These are phyloP conservation scores for Drosophila cardini DNA, from an alignment of 1,140 invertebrate genomes.

Conservation along the genomic window DNA sequence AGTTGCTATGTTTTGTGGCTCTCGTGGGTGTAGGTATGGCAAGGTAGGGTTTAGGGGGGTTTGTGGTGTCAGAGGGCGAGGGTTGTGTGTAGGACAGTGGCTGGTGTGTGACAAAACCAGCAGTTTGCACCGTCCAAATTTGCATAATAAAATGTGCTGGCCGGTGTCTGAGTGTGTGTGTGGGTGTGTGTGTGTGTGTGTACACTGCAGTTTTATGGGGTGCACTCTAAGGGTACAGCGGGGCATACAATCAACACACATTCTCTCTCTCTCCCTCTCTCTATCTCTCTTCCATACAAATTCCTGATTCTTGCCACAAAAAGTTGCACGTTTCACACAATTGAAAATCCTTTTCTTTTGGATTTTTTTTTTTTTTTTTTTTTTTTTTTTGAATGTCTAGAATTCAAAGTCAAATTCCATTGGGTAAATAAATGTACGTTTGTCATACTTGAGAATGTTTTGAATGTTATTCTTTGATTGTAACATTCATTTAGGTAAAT, in stretches of 20 bases:
- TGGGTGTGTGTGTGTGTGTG: background rate
- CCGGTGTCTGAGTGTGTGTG: background rate
- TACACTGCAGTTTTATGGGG: slow-evolving; percentile 15
- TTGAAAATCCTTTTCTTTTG: background rate
- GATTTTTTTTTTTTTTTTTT: slow-evolving; percentile 1
- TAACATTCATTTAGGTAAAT: background rate
- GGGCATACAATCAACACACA: background rate
- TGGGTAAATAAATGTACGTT: background rate
- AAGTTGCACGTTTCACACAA: slow-evolving; percentile 15
- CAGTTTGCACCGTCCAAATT: slow-evolving; percentile 32
- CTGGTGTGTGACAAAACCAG: slow-evolving; percentile 20
- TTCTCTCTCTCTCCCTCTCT: background rate
- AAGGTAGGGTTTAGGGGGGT: background rate
- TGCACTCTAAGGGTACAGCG: slow-evolving; percentile 12
- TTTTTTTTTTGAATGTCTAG: background rate
- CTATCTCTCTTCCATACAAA: slow-evolving; percentile 3
- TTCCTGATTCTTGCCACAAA: slow-evolving; percentile 14
- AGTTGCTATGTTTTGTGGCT: slow-evolving; percentile 31
- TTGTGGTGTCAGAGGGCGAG: background rate
- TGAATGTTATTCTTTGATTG: slow-evolving; percentile 2
- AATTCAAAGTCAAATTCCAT: slow-evolving; percentile 25
- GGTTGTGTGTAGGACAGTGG: background rate
- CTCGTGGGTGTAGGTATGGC: background rate
- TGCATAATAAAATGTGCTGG: slow-evolving; percentile 53
- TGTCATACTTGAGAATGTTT: slow-evolving; percentile 3